Percentiles rank a stretch among this genome's conserved stretches.
These are phyloP conservation scores for Sylvilagus floridanus DNA, from an alignment of 2,797 vertebrate genomes.

Conservation along the genomic window DNA sequence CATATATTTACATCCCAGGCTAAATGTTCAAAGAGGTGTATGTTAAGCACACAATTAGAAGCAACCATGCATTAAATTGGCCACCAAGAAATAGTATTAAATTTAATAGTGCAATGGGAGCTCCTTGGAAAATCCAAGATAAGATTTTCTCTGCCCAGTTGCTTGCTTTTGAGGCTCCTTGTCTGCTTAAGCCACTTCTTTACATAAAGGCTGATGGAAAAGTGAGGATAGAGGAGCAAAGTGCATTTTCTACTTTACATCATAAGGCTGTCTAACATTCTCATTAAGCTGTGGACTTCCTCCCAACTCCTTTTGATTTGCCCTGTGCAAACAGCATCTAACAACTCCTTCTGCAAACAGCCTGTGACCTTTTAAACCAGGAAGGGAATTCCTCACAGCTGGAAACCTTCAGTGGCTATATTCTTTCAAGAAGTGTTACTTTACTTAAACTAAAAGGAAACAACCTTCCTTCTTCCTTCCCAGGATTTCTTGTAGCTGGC, in stretches of 20 bases:
- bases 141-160: conserved; percentile 61
- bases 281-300: conserved; percentile 70
- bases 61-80: conserved; percentile 83
- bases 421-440: conserved; percentile 46
- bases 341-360: conserved; percentile 70
- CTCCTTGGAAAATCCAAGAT: conserved; percentile 72
- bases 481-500: background rate
- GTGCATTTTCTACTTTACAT: conserved; percentile 33
- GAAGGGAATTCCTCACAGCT: conserved; percentile 65
- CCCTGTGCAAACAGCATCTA: conserved; percentile 41
- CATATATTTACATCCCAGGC: conserved; percentile 82
- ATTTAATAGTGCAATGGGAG: conserved; percentile 73
- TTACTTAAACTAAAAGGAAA: conserved; percentile 59
- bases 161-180: conserved; percentile 36
- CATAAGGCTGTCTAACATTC: conserved; percentile 24
- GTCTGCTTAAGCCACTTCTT: conserved; percentile 20
- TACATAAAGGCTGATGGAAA: conserved; percentile 64
- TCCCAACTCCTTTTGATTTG: conserved; percentile 64
- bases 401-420: conserved; percentile 42
- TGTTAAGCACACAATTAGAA: conserved; percentile 80
- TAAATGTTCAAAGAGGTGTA: conserved; percentile 78
- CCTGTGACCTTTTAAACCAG: conserved; percentile 52
- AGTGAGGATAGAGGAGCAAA: conserved; percentile 34
- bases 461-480: background rate
- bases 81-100: conserved; percentile 77